A percentile compares a stretch with the other conserved stretches of the same genome.
phyloP scores from a whole-genome alignment of 1,140 invertebrate genomes.

The Sarcophaga peregrina region DNA sequence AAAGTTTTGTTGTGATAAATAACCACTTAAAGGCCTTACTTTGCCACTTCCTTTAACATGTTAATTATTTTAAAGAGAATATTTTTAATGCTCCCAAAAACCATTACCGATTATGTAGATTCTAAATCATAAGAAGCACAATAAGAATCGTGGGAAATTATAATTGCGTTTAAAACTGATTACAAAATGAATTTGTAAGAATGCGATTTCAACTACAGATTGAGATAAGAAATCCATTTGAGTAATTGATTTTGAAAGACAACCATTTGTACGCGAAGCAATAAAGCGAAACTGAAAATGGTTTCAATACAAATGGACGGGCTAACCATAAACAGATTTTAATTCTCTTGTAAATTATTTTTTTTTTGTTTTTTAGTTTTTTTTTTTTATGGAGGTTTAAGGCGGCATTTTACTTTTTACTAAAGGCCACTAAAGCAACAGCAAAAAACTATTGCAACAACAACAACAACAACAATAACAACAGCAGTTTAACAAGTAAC shows the following conservation, averaged over 20 bases:
- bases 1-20: no score
- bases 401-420: conserved; percentile 18
- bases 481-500: not conserved
- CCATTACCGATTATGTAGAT: no score
- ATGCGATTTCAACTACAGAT: not conserved
- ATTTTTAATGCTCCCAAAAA: no score
- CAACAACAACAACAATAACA: not conserved
- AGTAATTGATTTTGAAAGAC: conserved; percentile 22
- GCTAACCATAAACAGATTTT: not conserved
- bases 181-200: not conserved
- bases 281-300: no score
- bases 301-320: no score
- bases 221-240: conserved; percentile 6
- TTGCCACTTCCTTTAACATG: no score
- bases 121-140: not conserved
- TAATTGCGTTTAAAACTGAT: not conserved
- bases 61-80: no score
- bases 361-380: not conserved
- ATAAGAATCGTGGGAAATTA: not conserved
- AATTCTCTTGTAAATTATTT: not conserved
- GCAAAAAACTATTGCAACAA: no score
- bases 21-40: no score
- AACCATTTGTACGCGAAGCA: not conserved
- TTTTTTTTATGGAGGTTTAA: not conserved
- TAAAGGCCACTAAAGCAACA: not conserved